A percentile compares a stretch with the other conserved stretches of the same genome.
phyloP scores from a whole-genome alignment of 2,888 invertebrate genomes.

The Drosophila greeni region DNA sequence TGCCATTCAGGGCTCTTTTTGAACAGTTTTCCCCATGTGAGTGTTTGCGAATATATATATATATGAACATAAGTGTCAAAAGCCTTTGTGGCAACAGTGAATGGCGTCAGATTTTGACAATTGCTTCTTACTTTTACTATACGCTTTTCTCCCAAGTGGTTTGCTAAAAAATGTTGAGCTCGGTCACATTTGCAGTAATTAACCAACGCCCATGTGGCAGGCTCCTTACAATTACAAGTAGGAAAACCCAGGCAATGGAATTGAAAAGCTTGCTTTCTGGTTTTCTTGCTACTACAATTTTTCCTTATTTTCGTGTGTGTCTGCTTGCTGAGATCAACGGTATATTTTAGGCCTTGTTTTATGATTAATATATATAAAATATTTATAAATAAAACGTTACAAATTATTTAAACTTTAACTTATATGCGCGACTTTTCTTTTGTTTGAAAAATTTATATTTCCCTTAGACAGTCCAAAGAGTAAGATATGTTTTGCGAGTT shows the following conservation, averaged over 20 bases:
- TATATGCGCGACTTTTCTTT: background rate
- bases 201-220: constrained; percentile 25
- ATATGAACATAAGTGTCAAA: constrained; percentile 55
- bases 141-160: constrained; percentile 25
- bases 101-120: constrained; percentile 44
- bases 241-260: constrained; percentile 17
- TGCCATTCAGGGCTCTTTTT: constrained; percentile 45
- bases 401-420: no score
- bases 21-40: constrained; percentile 16
- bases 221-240: constrained; percentile 24
- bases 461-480: background rate
- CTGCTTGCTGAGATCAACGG: background rate
- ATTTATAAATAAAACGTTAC: background rate
- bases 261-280: constrained; percentile 20
- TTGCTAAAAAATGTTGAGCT: constrained; percentile 41
- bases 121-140: constrained; percentile 27
- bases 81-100: constrained; percentile 55
- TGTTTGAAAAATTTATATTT: background rate
- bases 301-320: constrained; percentile 10
- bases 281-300: constrained; percentile 15
- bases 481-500: background rate
- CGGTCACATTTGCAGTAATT: constrained; percentile 38
- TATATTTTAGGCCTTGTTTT: background rate
- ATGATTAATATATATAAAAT: background rate
- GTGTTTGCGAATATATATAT: constrained; percentile 15